Conservation (phyloP, 2,113 vertebrate species). For the Formicarius rufipectus region DNA sequence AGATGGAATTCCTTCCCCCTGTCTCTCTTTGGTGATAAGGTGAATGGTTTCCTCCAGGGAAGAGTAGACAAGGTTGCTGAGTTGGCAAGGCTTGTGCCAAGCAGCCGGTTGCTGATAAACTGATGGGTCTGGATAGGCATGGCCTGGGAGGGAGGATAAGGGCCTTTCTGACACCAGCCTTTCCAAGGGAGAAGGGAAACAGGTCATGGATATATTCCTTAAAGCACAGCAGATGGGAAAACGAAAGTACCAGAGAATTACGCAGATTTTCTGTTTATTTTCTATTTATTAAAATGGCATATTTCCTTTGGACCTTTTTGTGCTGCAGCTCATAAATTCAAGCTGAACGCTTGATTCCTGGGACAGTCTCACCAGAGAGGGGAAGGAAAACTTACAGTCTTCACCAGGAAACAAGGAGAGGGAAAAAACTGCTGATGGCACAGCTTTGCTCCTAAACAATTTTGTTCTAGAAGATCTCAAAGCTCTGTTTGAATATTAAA, state of each 20-base stretch:
- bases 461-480: background rate
- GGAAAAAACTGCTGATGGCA: background rate
- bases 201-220: rapidly evolving
- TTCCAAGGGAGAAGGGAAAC: background rate
- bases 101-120: slow-evolving; percentile 44
- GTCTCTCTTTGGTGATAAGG: slow-evolving; percentile 69
- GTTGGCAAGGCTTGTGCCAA: slow-evolving; percentile 38
- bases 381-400: background rate
- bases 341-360: background rate
- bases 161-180: background rate
- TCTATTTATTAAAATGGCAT: background rate
- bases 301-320: background rate
- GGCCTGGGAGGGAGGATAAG: background rate
- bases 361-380: background rate
- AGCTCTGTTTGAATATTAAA: background rate
- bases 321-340: background rate
- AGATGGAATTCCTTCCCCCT: slow-evolving; percentile 58
- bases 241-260: background rate
- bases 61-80: slow-evolving; percentile 54
- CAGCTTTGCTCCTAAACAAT: background rate
- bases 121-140: background rate
- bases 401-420: background rate
- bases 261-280: background rate
- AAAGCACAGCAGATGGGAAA: background rate
- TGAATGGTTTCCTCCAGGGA: slow-evolving; percentile 67